Percentiles rank a stretch among this genome's conserved stretches.
phyloP scores from a whole-genome alignment of 2,888 invertebrate genomes.

The Tortricodes alternella region DNA sequence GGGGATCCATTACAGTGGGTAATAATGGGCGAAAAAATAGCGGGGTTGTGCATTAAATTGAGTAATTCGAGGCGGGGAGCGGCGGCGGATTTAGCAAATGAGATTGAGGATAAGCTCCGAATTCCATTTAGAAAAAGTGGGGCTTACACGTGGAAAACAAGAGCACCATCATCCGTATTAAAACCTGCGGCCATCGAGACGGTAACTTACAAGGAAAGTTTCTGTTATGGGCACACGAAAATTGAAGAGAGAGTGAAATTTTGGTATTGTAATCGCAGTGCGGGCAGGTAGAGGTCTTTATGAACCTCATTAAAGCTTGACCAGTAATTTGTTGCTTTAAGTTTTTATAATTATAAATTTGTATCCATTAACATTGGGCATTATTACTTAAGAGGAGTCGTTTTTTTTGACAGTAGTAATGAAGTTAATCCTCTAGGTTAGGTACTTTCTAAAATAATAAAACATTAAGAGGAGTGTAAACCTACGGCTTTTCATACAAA shows the following conservation, averaged over 20 bases:
- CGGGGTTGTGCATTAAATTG: slow-evolving; percentile 68
- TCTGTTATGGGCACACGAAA: neutral
- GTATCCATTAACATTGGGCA: too few species aligned
- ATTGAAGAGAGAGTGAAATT: neutral
- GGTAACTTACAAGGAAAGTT: slow-evolving; percentile 7
- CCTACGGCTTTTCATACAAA: too few species aligned
- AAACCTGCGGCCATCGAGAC: neutral
- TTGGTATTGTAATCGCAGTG: too few species aligned
- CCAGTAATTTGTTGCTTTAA: too few species aligned
- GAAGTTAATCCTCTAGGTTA: too few species aligned
- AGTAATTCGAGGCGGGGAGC: slow-evolving; percentile 61
- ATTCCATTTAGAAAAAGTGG: slow-evolving; percentile 48
- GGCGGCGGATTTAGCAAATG: slow-evolving; percentile 60
- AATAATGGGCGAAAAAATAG: slow-evolving; percentile 64
- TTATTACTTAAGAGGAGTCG: too few species aligned
- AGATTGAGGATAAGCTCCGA: slow-evolving; percentile 58
- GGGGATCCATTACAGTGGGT: slow-evolving; percentile 51
- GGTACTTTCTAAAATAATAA: too few species aligned
- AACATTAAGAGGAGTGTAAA: too few species aligned
- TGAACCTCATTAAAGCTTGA: too few species aligned
- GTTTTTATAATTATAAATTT: too few species aligned
- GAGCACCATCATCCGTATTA: slow-evolving; percentile 11
- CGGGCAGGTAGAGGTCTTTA: too few species aligned
- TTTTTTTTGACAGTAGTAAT: too few species aligned
- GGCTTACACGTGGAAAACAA: slow-evolving; percentile 30